Evolutionary conservation across 1,140 invertebrate species (phyloP).

Genomic region (Xylocopa sonorina): DNA sequence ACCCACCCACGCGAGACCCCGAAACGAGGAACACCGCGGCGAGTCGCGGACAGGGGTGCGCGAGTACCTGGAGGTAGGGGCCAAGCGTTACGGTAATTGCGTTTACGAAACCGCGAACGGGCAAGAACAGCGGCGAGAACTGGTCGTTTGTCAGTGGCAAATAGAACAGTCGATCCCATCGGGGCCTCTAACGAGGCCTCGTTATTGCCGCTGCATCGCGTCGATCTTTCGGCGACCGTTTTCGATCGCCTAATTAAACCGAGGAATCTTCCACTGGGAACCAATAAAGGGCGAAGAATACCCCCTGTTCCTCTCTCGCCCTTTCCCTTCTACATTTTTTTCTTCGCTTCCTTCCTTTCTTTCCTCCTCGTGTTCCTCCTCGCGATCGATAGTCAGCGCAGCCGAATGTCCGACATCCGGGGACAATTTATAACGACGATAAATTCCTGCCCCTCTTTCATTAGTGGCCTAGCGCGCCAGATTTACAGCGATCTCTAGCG

Average conservation of each 20-base stretch:
- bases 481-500: conserved; percentile 20
- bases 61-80: background rate
- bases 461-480: conserved; percentile 71
- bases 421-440: conserved; percentile 78
- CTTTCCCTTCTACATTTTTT: conserved; percentile 27
- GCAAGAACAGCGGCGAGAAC: conserved; percentile 17
- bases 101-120: conserved; percentile 20
- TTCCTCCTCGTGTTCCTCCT: background rate
- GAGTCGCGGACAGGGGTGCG: background rate
- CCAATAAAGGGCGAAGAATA: conserved; percentile 55
- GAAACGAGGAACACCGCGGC: background rate
- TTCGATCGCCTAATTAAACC: conserved; percentile 62
- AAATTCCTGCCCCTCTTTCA: conserved; percentile 80
- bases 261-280: conserved; percentile 29
- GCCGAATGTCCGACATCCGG: conserved; percentile 34
- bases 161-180: conserved; percentile 23
- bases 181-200: conserved; percentile 43
- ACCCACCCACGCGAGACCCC: background rate
- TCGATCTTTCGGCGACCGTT: conserved; percentile 14
- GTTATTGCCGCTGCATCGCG: conserved; percentile 34
- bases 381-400: conserved; percentile 49
- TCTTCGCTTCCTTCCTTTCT: background rate
- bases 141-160: conserved; percentile 35
- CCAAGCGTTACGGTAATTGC: conserved; percentile 19
- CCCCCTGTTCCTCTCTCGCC: background rate